phyloP scores from a whole-genome alignment of 2,888 invertebrate genomes.

The Synanthedon andrenaeformis region DNA sequence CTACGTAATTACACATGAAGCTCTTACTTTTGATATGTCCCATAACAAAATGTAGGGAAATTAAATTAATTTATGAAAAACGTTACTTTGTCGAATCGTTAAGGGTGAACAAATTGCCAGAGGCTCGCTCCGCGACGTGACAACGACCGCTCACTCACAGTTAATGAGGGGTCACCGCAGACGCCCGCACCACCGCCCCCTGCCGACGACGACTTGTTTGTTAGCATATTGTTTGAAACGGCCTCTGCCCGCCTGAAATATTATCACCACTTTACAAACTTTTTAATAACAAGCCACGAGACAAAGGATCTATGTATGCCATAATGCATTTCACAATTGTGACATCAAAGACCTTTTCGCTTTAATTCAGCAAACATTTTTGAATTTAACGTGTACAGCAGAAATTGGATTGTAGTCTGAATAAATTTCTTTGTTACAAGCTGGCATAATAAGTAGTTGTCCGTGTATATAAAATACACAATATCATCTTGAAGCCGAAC shows the following conservation, averaged over 20 bases:
- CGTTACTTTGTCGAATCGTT: constrained; percentile 45
- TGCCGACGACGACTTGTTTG: constrained; percentile 15
- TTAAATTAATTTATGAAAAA: constrained; percentile 51
- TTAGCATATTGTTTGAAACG: constrained; percentile 27
- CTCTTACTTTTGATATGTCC: background rate
- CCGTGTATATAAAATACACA: constrained; percentile 29
- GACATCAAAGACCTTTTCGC: background rate
- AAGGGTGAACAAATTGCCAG: constrained; percentile 43
- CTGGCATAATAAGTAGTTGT: constrained; percentile 45
- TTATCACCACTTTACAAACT: constrained; percentile 25
- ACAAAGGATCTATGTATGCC: background rate
- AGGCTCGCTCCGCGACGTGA: constrained; percentile 37
- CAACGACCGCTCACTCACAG: constrained; percentile 44
- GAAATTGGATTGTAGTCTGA: constrained; percentile 24
- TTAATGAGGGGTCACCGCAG: constrained; percentile 48
- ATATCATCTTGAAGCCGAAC: constrained; percentile 20
- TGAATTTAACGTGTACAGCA: background rate
- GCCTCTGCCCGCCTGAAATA: constrained; percentile 19
- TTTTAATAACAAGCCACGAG: constrained; percentile 21
- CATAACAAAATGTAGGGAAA: background rate
- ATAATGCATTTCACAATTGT: background rate
- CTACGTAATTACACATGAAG: too few relatives aligned
- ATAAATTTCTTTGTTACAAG: constrained; percentile 44
- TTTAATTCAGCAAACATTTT: background rate
- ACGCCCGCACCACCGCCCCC: constrained; percentile 12